A percentile compares a stretch with the other conserved stretches of the same genome.
phyloP scores from a whole-genome alignment of 2,113 vertebrate species.

The Cottus gobio region DNA sequence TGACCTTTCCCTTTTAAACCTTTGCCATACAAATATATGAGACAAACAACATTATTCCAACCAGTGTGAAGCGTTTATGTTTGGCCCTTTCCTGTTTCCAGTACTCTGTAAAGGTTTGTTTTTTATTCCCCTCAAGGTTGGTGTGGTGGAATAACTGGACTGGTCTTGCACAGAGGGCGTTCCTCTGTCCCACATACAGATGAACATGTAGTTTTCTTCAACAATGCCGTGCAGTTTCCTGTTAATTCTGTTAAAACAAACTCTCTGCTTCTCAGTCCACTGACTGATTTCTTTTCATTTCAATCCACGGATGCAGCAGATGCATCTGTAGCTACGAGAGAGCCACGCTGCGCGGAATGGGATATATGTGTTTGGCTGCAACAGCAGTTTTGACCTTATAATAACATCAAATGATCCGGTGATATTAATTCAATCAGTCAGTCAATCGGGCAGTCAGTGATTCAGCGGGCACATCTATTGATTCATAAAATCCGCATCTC shows the following conservation, averaged over 20 bases:
- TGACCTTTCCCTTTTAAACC: not conserved
- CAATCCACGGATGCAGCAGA: slow-evolving; percentile 15
- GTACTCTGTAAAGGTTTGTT: not conserved
- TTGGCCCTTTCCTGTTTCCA: not conserved
- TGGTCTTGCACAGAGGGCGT: not conserved
- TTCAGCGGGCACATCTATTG: slow-evolving; percentile 30
- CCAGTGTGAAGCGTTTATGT: too few relatives aligned
- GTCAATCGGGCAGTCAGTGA: slow-evolving; percentile 21
- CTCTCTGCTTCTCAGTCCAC: not conserved
- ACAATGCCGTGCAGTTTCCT: not conserved
- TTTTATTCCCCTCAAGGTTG: too few relatives aligned
- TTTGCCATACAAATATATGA: not conserved
- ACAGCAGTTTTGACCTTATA: not conserved
- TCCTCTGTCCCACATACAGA: too few relatives aligned
- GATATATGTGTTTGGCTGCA: not conserved
- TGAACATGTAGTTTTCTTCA: not conserved
- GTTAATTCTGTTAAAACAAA: not conserved
- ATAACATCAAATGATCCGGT: slow-evolving; percentile 1
- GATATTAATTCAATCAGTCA: slow-evolving; percentile 15
- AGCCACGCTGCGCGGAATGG: not conserved
- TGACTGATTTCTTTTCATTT: not conserved
- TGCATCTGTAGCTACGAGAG: not conserved
- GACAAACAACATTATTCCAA: too few relatives aligned
- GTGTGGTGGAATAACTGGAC: too few relatives aligned
- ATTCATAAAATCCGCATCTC: slow-evolving; percentile 65